A percentile compares a stretch with the other conserved stretches of the same genome.
Conservation (phyloP, 2,797 vertebrate genomes). For the Steatocranus sp. region DNA sequence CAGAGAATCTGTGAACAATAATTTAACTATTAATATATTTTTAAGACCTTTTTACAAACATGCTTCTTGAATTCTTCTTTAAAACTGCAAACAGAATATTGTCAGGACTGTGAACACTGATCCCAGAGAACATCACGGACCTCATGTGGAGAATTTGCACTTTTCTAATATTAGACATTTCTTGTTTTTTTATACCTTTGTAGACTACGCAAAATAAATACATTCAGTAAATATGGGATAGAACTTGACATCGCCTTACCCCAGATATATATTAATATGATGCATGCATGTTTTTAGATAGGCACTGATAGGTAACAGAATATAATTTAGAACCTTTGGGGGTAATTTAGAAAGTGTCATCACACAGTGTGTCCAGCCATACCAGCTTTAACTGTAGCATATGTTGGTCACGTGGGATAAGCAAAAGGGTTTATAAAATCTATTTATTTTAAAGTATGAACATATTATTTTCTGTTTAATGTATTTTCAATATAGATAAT, state of each 20-base stretch:
- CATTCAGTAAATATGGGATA: not conserved
- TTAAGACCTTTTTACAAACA: not conserved
- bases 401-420: not conserved
- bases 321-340: accelerated
- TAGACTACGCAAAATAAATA: accelerated
- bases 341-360: not conserved
- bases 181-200: not conserved
- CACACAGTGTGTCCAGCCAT: not conserved
- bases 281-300: accelerated
- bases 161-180: not conserved
- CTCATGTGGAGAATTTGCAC: not conserved
- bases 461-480: not conserved
- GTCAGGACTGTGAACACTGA: not conserved
- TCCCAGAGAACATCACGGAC: not conserved
- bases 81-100: not conserved
- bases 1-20: not conserved
- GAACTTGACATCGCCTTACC: accelerated
- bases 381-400: not conserved
- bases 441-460: not conserved
- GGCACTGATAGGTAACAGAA: not conserved
- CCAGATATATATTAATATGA: not conserved
- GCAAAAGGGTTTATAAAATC: not conserved
- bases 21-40: accelerated
- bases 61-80: not conserved
- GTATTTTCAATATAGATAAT: not conserved